Conservation (phyloP, 1,140 invertebrate species). For the Drosophila nasuta region DNA sequence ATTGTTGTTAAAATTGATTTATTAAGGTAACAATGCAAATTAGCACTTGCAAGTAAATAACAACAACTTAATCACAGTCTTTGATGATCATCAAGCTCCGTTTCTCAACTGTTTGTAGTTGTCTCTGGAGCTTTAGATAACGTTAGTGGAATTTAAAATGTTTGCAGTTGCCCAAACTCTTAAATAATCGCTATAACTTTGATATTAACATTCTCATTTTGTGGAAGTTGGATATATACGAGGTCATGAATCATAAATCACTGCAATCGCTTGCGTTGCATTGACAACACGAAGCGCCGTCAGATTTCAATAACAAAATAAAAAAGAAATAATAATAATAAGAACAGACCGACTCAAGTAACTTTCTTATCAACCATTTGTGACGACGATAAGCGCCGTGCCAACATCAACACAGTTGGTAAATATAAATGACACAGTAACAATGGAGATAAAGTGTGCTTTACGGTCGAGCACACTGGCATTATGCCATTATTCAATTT, state of each 20-base stretch:
- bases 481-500: conserved; percentile 48
- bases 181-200: neutral
- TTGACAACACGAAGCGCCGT: conserved; percentile 36
- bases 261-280: conserved; percentile 28
- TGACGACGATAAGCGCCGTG: conserved; percentile 44
- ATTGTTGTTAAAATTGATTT: conserved; percentile 30
- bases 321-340: neutral
- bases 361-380: conserved; percentile 30
- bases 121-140: conserved; percentile 24
- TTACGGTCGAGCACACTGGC: conserved; percentile 49
- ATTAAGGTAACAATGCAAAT: conserved; percentile 42
- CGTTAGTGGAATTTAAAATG: neutral
- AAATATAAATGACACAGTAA: conserved; percentile 52
- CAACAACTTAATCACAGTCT: conserved; percentile 22
- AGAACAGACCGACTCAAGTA: conserved; percentile 7
- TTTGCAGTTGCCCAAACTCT: neutral
- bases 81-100: conserved; percentile 32
- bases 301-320: conserved; percentile 15
- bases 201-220: neutral
- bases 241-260: conserved; percentile 23
- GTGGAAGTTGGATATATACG: conserved; percentile 3
- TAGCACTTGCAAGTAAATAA: conserved; percentile 49
- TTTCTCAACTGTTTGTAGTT: neutral
- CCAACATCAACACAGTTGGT: conserved; percentile 24
- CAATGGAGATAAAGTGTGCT: conserved; percentile 51